These are phyloP conservation scores for Ophioderma brevispina DNA, from an alignment of 35 echinoderm and acorn worm species.

Conservation along the genomic window DNA sequence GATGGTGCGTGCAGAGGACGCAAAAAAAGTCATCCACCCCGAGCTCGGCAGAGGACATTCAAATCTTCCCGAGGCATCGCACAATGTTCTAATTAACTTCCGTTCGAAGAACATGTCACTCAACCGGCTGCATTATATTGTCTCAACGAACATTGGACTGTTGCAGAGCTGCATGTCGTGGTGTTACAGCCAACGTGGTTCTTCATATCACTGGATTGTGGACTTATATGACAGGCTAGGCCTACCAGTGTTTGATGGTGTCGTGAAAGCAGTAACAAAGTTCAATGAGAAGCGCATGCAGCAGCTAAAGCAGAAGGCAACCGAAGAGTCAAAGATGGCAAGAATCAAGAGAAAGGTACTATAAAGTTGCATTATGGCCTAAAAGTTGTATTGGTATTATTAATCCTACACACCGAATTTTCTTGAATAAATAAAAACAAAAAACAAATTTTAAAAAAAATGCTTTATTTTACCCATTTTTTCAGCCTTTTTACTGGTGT, in stretches of 20 bases:
- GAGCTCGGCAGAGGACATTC: background rate
- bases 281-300: background rate
- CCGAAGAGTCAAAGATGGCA: background rate
- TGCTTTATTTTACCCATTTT: too few species aligned
- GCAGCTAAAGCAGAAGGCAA: background rate
- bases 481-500: too few species aligned
- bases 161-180: background rate
- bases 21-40: background rate
- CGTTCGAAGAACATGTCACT: background rate
- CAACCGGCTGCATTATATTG: background rate
- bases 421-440: too few species aligned
- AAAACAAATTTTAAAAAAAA: too few species aligned
- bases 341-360: background rate
- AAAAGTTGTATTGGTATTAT: too few species aligned
- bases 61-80: background rate
- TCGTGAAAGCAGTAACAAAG: background rate
- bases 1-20: background rate
- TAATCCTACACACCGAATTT: too few species aligned
- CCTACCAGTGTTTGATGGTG: background rate
- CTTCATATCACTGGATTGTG: background rate
- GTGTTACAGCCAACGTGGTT: too few species aligned
- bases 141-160: background rate
- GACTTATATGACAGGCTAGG: background rate
- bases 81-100: background rate
- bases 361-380: too few species aligned